Base-by-base conservation (phyloP, 2,113 vertebrate species). In the Perognathus longimembris region DNA sequence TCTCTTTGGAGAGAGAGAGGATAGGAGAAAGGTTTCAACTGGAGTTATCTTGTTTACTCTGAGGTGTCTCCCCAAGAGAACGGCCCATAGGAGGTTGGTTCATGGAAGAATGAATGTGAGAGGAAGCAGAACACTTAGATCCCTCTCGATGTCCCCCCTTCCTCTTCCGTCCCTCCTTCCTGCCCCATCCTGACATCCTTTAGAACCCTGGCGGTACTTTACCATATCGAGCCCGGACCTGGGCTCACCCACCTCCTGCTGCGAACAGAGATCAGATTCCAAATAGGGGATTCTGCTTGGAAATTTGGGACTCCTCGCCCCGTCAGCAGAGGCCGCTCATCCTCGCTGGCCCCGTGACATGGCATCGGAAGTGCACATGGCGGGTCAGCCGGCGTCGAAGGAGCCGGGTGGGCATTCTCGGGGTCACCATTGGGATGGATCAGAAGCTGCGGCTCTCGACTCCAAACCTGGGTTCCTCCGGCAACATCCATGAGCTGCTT, bases 111-210 rank as follows among this genome's bases (percentile, higher is more conserved):
- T n/a, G 21, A n/a, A 15, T 0, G 6, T 3, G 15, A 83, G 8
- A 1, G 1, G 20, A 0, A 80, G 7, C 28, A 32, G n/a, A 45
- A 7, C 26, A 70, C 5, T 40, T 5, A 4, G 0, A 30, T 40
- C 28, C 24, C 30, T 6, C 4, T 30, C 18, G 3, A 0, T 18
- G 3, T 15, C 21, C 45, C 61, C 28, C 26, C 14, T 45, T 50
- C n/a, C n/a, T n/a, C 18, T 1, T 1, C 6, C 20, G 5, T 59
- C 30, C 32, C 14, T 26, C 10, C 22, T 32, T 20, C 4, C 78
- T 73, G 64, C 34, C 32, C 24, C 38, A 15, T 30, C 36, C 59
- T 38, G 70, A 36, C 9, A 34, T 38, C 40, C 42, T 85, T 34
- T 26, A 7, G 36, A 42, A 69, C 30, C 59, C 74, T 77, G 74